Conservation (phyloP, 2,888 invertebrate species). For the Crocallis elinguaria region DNA sequence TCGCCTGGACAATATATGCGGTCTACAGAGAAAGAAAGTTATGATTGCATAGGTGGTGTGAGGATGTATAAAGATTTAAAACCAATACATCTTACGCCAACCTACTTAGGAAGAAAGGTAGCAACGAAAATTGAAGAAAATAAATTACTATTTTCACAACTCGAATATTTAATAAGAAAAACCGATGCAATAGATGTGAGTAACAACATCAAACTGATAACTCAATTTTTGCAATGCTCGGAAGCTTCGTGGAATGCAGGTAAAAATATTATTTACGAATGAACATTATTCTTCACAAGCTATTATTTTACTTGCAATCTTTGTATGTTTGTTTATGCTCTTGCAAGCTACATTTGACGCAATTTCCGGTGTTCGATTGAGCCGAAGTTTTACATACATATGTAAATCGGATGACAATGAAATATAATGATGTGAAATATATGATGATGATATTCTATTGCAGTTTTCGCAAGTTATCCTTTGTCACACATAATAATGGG, state of each 20-base stretch:
- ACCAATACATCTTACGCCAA: not conserved
- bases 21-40: not conserved
- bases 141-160: slow-evolving; percentile 14
- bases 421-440: too few relatives aligned
- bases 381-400: too few relatives aligned
- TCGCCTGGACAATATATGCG: slow-evolving; percentile 1
- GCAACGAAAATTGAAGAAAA: slow-evolving; percentile 16
- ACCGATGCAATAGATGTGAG: slow-evolving; percentile 18
- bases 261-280: not conserved
- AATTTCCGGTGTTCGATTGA: too few relatives aligned
- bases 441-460: not conserved
- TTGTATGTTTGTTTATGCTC: too few relatives aligned
- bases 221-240: slow-evolving; percentile 15
- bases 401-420: too few relatives aligned
- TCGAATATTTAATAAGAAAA: slow-evolving; percentile 20
- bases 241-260: slow-evolving; percentile 6
- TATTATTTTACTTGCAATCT: not conserved
- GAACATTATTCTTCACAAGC: not conserved
- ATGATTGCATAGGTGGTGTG: not conserved
- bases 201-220: slow-evolving; percentile 10
- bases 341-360: too few relatives aligned
- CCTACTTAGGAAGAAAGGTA: slow-evolving; percentile 3
- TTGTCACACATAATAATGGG: slow-evolving; percentile 1
- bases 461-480: not conserved
- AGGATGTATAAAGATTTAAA: not conserved